Evolutionary conservation across 2,888 invertebrate genomes (phyloP).

Genomic region (Corbicula japonica): DNA sequence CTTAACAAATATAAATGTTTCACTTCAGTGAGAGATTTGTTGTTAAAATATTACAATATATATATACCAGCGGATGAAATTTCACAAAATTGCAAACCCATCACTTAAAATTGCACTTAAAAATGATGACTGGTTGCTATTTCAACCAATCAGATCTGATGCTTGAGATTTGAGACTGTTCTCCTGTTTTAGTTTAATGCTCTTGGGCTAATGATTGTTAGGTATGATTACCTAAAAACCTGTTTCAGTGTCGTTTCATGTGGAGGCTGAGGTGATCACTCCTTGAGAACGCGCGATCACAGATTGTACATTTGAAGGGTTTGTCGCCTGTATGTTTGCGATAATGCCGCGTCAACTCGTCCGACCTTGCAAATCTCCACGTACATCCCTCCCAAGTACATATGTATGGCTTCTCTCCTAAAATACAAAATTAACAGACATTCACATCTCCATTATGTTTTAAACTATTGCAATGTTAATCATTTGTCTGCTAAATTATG

Average conservation of each 20-base stretch:
- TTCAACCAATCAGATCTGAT: too few species aligned
- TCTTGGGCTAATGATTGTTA: not conserved
- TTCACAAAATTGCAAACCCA: too few species aligned
- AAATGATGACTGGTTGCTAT: too few species aligned
- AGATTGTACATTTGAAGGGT: conserved; percentile 89
- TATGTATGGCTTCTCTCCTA: conserved; percentile 86
- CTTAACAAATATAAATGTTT: too few species aligned
- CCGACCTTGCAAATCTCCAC: conserved; percentile 89
- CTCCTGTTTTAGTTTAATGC: too few species aligned
- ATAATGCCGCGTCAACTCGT: conserved; percentile 89
- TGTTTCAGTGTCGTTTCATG: conserved; percentile 88
- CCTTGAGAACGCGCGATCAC: conserved; percentile 90
- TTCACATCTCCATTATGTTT: not conserved
- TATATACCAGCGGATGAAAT: too few species aligned
- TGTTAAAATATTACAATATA: too few species aligned
- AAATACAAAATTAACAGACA: conserved; percentile 15
- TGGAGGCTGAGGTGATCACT: conserved; percentile 90
- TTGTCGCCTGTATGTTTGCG: conserved; percentile 89
- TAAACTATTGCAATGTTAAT: too few species aligned
- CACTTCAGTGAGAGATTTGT: too few species aligned
- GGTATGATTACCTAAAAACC: not conserved
- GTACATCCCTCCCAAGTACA: conserved; percentile 89
- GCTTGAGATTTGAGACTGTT: too few species aligned
- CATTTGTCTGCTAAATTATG: too few species aligned
- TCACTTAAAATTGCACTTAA: too few species aligned